Evolutionary conservation across 2,113 vertebrate species (phyloP).

Genomic region (Fregetta grallaria): DNA sequence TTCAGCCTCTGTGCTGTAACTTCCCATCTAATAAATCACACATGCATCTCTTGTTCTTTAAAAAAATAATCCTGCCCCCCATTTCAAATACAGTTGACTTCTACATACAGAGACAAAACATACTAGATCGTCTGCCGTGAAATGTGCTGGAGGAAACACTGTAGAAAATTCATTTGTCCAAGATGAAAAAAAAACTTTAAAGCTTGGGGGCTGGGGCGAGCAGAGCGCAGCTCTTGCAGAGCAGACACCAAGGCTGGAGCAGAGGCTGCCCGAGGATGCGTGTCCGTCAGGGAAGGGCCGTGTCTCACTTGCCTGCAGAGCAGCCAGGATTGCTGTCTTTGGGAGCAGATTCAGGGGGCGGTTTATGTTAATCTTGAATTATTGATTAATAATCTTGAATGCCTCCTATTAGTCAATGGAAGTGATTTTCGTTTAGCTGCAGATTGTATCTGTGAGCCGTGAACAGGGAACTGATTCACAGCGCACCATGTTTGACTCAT

Average conservation of each 20-base stretch:
- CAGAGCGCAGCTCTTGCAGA: background rate
- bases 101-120: background rate
- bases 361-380: background rate
- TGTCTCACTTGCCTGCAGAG: background rate
- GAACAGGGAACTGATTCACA: background rate
- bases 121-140: background rate
- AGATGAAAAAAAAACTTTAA: background rate
- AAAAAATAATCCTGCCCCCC: background rate
- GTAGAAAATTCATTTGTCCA: background rate
- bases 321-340: background rate
- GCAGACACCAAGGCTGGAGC: background rate
- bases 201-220: background rate
- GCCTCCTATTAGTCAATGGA: background rate
- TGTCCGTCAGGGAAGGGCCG: background rate
- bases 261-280: background rate
- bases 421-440: background rate
- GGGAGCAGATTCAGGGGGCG: background rate
- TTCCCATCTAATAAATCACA: background rate
- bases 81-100: background rate
- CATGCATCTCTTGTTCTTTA: rapidly evolving
- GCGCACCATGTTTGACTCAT: background rate
- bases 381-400: background rate
- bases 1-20: background rate
- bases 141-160: background rate
- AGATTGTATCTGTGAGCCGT: background rate